Conservation (phyloP, 2,888 invertebrate genomes). For the Dorcus hopei region DNA sequence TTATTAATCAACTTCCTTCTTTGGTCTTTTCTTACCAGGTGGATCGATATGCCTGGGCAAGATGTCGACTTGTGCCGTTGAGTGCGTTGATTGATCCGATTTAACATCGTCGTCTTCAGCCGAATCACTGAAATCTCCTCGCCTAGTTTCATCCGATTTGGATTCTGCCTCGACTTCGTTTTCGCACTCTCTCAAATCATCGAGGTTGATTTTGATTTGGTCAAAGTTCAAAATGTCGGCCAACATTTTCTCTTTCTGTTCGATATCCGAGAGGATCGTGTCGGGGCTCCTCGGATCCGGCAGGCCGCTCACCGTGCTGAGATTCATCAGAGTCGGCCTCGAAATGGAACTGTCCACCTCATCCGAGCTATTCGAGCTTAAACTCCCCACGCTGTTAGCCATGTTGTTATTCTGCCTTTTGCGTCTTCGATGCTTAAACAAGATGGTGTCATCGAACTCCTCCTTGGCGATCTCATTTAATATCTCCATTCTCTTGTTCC, state of each 20-base stretch:
- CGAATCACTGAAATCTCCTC: not conserved
- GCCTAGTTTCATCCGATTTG: no score
- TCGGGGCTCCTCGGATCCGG: conserved; percentile 61
- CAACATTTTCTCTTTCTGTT: conserved; percentile 70
- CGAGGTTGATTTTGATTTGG: conserved; percentile 34
- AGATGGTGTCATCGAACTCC: conserved; percentile 68
- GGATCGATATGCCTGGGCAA: not conserved
- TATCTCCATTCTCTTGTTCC: conserved; percentile 56
- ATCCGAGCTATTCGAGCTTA: conserved; percentile 42
- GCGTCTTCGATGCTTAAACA: conserved; percentile 60
- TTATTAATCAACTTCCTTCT: not conserved
- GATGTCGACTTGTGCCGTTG: no score
- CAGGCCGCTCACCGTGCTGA: conserved; percentile 48
- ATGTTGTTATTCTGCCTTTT: conserved; percentile 32
- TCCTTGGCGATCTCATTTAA: conserved; percentile 70
- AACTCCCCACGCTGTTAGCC: conserved; percentile 30
- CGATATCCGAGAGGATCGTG: conserved; percentile 67
- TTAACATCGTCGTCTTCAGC: not conserved
- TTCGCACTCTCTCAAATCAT: conserved; percentile 14
- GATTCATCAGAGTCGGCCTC: conserved; percentile 50
- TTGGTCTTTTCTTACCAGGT: conserved; percentile 10
- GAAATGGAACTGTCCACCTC: conserved; percentile 35
- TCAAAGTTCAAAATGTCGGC: conserved; percentile 66
- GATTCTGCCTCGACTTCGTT: no score
- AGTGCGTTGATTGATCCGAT: not conserved